A percentile compares a stretch with the other conserved stretches of the same genome.
phyloP scores from a whole-genome alignment of 1,140 invertebrate species.

The Phocides pigmalion region DNA sequence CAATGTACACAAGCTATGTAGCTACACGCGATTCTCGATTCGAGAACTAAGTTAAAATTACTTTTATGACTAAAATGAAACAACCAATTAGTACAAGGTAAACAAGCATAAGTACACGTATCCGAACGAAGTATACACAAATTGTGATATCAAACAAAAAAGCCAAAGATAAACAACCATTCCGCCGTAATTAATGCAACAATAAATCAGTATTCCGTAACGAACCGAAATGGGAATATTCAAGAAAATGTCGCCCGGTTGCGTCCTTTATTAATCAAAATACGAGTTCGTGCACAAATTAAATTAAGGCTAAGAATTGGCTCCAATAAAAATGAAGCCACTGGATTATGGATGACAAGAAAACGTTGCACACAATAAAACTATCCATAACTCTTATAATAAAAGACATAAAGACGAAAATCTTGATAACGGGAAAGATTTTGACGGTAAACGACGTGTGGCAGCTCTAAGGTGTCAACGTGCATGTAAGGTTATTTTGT shows the following conservation, averaged over 20 bases:
- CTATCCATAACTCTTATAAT: slow-evolving; percentile 14
- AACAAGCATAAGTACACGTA: no score
- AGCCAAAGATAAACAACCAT: slow-evolving; percentile 14
- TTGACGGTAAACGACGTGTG: slow-evolving; percentile 22
- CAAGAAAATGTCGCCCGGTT: slow-evolving; percentile 54
- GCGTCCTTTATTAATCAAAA: slow-evolving; percentile 63
- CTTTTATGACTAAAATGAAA: no score
- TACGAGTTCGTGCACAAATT: slow-evolving; percentile 59
- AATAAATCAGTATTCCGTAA: slow-evolving; percentile 36
- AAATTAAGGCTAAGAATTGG: slow-evolving; percentile 64
- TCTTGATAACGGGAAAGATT: not conserved
- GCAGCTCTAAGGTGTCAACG: slow-evolving; percentile 55
- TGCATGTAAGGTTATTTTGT: slow-evolving; percentile 53
- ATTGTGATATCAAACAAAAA: slow-evolving; percentile 1
- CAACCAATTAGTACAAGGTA: no score
- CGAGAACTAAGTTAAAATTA: no score
- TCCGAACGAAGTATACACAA: not conserved
- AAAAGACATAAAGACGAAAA: slow-evolving; percentile 30
- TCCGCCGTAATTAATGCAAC: slow-evolving; percentile 38
- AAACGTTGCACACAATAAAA: slow-evolving; percentile 6
- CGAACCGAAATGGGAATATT: slow-evolving; percentile 39
- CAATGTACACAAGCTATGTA: no score
- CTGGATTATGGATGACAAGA: slow-evolving; percentile 43
- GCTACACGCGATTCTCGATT: no score
- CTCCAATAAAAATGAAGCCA: slow-evolving; percentile 54